phyloP scores from a whole-genome alignment of 2,888 invertebrate genomes.

The Noctuana brunneofusca region DNA sequence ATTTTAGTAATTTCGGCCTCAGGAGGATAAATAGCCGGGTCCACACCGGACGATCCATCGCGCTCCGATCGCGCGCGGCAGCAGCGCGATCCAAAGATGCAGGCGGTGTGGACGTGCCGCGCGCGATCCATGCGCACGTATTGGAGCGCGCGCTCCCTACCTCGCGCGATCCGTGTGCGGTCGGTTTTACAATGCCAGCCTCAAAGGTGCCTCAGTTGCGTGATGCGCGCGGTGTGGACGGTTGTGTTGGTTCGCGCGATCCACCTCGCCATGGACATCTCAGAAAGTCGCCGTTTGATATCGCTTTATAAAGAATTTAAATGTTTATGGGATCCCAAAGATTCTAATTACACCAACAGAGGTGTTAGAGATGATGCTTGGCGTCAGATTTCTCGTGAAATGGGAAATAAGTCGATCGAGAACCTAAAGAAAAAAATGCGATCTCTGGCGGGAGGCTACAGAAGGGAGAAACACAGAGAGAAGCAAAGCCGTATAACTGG shows the following conservation, averaged over 20 bases:
- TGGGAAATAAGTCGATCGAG: constrained; percentile 27
- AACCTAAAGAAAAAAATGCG: constrained; percentile 43
- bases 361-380: constrained; percentile 46
- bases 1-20: neutral
- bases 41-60: constrained; percentile 9
- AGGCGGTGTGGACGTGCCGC: constrained; percentile 8
- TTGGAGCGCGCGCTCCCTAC: constrained; percentile 7
- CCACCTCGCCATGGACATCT: constrained; percentile 13
- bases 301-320: constrained; percentile 21
- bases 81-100: neutral
- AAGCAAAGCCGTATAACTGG: constrained; percentile 35
- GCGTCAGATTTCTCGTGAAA: constrained; percentile 37
- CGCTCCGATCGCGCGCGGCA: constrained; percentile 10
- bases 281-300: constrained; percentile 13
- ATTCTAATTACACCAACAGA: constrained; percentile 42
- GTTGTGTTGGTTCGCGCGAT: constrained; percentile 2
- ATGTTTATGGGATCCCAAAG: constrained; percentile 45
- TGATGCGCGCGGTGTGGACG: constrained; percentile 4
- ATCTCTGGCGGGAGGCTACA: constrained; percentile 41
- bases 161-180: neutral
- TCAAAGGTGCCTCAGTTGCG: neutral
- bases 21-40: neutral
- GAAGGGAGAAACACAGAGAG: constrained; percentile 42
- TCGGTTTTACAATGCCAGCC: neutral
- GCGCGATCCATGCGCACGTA: constrained; percentile 4